Evolutionary conservation across 2,113 vertebrate genomes (phyloP).

Genomic region (Podilymbus podiceps): DNA sequence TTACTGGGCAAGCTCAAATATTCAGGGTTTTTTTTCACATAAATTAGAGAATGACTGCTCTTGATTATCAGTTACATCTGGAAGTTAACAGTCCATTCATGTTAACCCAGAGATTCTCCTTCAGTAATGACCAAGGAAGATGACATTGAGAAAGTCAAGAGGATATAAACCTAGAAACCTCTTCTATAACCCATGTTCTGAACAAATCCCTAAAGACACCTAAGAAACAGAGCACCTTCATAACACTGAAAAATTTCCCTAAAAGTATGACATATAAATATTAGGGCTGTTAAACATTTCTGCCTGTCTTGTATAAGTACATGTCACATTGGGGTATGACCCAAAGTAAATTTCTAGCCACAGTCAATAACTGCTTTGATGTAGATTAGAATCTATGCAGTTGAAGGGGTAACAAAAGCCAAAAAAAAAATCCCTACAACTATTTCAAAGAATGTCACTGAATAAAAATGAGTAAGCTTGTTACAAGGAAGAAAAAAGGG

Average conservation of each 20-base stretch:
- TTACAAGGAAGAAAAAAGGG: slow-evolving; percentile 31
- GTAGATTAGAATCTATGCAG: not conserved
- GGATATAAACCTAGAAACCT: not conserved
- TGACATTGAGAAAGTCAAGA: not conserved
- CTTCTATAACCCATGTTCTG: not conserved
- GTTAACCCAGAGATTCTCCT: not conserved
- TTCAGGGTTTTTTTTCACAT: not conserved
- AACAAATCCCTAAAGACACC: not conserved
- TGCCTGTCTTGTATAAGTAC: not conserved
- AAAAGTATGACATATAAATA: not conserved
- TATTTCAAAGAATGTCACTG: slow-evolving; percentile 29
- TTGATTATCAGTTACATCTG: not conserved
- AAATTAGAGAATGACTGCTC: not conserved
- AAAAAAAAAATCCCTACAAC: not conserved
- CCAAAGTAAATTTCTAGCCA: not conserved
- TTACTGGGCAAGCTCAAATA: not conserved
- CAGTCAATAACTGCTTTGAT: slow-evolving; percentile 30
- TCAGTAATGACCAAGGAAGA: not conserved
- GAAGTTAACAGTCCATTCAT: not conserved
- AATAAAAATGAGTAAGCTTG: slow-evolving; percentile 52
- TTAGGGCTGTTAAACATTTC: not conserved
- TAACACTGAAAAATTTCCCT: not conserved
- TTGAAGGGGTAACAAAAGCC: slow-evolving; percentile 12
- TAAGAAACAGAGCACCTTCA: not conserved
- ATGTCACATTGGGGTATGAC: not conserved